phyloP scores from a whole-genome alignment of 2,113 vertebrate species.

The Saimiri boliviensis region DNA sequence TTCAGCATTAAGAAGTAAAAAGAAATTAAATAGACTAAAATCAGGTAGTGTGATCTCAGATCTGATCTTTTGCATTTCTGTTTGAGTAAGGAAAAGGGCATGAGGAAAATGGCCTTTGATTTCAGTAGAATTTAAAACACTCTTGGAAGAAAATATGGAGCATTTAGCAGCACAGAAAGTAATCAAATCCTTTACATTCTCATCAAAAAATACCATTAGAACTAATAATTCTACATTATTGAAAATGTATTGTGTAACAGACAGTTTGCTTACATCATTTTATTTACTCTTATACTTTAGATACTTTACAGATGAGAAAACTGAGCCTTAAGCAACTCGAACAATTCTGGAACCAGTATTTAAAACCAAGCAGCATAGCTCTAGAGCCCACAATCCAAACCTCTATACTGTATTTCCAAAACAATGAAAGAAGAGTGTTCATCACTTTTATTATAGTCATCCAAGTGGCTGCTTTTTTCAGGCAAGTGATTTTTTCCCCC shows the following conservation, averaged over 20 bases:
- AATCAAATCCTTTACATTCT: not conserved
- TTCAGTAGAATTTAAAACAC: constrained; percentile 30
- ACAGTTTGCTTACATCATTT: not conserved
- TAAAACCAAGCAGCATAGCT: not conserved
- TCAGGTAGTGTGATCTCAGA: constrained; percentile 38
- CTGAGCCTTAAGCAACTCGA: not conserved
- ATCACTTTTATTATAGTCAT: not conserved
- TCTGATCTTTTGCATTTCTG: constrained; percentile 22
- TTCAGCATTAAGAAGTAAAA: constrained; percentile 28
- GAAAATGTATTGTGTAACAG: not conserved
- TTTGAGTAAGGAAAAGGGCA: constrained; percentile 10
- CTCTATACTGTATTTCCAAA: not conserved
- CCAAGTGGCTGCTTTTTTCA: not conserved
- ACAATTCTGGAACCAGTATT: not conserved
- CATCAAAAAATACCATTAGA: not conserved
- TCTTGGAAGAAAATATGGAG: constrained; percentile 35
- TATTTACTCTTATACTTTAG: not conserved
- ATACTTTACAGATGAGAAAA: not conserved
- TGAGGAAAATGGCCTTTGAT: constrained; percentile 23
- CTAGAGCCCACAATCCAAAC: not conserved
- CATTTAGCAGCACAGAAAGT: not conserved
- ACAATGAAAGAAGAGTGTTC: not conserved
- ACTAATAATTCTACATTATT: not conserved
- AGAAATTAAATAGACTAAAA: constrained; percentile 34
- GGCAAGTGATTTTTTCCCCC: not conserved